These are phyloP conservation scores for Tringa solitaria DNA, from an alignment of 2,113 vertebrate species.

Conservation along the genomic window DNA sequence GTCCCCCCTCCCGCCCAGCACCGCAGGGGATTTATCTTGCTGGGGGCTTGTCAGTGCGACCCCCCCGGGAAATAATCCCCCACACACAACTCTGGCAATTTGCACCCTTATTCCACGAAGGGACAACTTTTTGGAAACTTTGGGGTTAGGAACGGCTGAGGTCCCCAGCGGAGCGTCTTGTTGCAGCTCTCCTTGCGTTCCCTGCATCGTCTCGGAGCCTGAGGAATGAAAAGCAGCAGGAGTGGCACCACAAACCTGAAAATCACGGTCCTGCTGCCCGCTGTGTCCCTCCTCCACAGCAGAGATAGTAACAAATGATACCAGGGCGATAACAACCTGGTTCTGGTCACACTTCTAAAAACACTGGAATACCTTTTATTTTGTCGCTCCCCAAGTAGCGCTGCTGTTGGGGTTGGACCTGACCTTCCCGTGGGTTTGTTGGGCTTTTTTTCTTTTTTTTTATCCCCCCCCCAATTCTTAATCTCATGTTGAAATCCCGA, in stretches of 20 bases:
- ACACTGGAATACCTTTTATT: not conserved
- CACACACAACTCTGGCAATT: not conserved
- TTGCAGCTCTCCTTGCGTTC: not conserved
- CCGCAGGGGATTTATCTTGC: not conserved
- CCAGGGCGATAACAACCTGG: not conserved
- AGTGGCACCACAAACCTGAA: not conserved
- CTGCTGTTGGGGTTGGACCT: not conserved
- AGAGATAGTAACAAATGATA: not conserved
- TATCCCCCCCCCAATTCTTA: not conserved
- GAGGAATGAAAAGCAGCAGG: not conserved
- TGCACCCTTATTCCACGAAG: not conserved
- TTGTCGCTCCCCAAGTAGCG: not conserved
- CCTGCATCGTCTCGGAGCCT: not conserved
- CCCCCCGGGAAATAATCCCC: not conserved
- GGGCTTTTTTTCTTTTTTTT: not conserved
- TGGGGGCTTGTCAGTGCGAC: not conserved
- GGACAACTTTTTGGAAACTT: not conserved
- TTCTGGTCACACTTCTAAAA: not conserved
- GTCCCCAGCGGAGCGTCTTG: too few species aligned
- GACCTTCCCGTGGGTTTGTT: not conserved
- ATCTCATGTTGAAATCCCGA: slow-evolving; percentile 18
- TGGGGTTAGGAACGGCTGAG: not conserved
- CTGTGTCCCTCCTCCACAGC: not conserved
- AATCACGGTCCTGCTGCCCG: not conserved
- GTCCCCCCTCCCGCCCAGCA: not conserved